Base-by-base conservation (phyloP, 2,888 invertebrate genomes). In the Lathronympha strigana region DNA sequence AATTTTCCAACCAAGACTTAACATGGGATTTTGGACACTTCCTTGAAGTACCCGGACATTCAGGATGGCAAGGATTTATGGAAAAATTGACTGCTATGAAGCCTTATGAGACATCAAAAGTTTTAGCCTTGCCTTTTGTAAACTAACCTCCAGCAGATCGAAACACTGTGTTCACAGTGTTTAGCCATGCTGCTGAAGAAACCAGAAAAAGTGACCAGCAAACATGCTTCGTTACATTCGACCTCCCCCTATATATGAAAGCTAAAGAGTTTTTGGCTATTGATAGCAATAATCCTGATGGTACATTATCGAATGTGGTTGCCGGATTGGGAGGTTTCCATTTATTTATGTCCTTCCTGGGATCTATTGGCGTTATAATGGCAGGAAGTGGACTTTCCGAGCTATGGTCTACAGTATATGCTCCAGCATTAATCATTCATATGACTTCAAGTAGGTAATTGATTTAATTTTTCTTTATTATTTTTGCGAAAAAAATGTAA, bases 41-140 rank as follows among this genome's bases (percentile, higher is more conserved):
- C 21, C 36, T 55, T 4, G 54, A 55, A 55, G 21, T 55, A 40
- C 54, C 54, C 19, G 36, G 54, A 60, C 55, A 63, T 43, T 43
- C 43, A 43, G 43, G 43, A 83, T 94, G 95, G 71, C 95, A 96
- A 0, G 95, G 95, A 86, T 96, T 96, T 73, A 93, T 93, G 95
- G 95, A 72, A 23, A 86, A 72, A 70, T 69, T 53, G 71, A 72
- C 40, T 25, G 33, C 13, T 19, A 21, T 21, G 11, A 23, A 43
- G 19, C 40, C 25, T 17, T 61, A 15, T n/a, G 69, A 1, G 3
- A 23, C 19, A 25, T 33, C 31, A 4, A 50, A 28, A 50, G 31
- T 50, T 23, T 50, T 50, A 50, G 28, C 23, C n/a, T 31, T 50
- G 25, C 50, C 50, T 50, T 50, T 50, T 11, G 25, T 50, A 28